Percentiles rank a stretch among this genome's conserved stretches.
These are phyloP conservation scores for Anolis apletophallus DNA, from an alignment of 2,797 vertebrate species.

Conservation along the genomic window DNA sequence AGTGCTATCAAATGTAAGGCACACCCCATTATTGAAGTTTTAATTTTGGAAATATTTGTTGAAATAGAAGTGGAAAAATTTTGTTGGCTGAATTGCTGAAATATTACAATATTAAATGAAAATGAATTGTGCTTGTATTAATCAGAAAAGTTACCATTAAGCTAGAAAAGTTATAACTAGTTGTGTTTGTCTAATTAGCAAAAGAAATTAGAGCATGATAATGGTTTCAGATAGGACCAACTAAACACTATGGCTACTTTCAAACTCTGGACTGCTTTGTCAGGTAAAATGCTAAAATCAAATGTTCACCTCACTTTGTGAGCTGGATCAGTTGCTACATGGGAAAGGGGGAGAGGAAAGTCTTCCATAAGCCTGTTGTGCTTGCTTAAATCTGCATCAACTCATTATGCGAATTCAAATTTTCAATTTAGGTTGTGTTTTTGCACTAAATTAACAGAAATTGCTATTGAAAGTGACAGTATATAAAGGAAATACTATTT, in stretches of 20 bases:
- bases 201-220: too few relatives aligned
- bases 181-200: neutral
- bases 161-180: neutral
- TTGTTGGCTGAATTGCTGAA: neutral
- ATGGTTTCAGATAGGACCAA: neutral
- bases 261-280: neutral
- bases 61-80: neutral
- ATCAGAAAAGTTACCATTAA: too few relatives aligned
- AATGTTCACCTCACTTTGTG: neutral
- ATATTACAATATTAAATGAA: neutral
- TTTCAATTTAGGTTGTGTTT: neutral
- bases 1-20: too few relatives aligned
- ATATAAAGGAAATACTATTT: neutral
- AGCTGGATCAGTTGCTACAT: neutral
- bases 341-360: neutral
- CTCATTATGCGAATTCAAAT: neutral
- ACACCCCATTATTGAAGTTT: too few relatives aligned
- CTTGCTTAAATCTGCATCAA: neutral
- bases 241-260: neutral
- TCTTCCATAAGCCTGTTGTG: neutral
- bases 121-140: neutral
- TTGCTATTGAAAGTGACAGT: too few relatives aligned
- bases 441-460: neutral
- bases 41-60: neutral
- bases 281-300: neutral